These are phyloP conservation scores for Agrochola lota DNA, from an alignment of 2,888 invertebrate genomes.

Conservation along the genomic window DNA sequence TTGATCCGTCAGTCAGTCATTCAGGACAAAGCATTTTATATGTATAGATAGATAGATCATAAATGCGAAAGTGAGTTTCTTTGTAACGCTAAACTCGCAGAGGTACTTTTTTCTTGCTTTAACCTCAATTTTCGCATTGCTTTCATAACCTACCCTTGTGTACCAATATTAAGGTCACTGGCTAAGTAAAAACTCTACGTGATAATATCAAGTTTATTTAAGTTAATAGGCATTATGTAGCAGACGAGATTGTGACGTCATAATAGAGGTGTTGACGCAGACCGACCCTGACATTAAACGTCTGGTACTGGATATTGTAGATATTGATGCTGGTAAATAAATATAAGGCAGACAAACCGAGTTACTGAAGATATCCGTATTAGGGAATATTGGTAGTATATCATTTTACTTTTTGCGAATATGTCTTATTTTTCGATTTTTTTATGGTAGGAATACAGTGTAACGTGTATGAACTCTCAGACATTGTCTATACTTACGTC, in stretches of 20 bases:
- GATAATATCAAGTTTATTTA: conserved; percentile 43
- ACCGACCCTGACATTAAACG: conserved; percentile 19
- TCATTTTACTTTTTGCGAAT: neutral
- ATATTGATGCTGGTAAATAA: conserved; percentile 15
- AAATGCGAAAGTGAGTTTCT: too few species aligned
- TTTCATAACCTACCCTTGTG: conserved; percentile 26
- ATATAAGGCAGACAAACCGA: neutral
- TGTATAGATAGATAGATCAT: too few species aligned
- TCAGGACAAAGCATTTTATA: too few species aligned
- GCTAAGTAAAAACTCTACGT: conserved; percentile 45
- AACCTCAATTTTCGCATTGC: conserved; percentile 8
- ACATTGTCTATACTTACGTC: neutral
- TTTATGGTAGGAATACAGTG: neutral
- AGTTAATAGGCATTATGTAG: conserved; percentile 28
- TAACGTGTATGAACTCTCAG: too few species aligned
- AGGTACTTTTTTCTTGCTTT: neutral
- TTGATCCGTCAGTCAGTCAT: too few species aligned
- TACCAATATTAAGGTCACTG: conserved; percentile 34
- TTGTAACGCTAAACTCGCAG: neutral
- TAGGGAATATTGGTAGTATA: neutral
- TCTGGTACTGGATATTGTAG: conserved; percentile 13
- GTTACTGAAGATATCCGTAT: neutral
- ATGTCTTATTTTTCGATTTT: neutral
- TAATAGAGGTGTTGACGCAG: conserved; percentile 20
- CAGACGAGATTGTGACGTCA: conserved; percentile 38